Base-by-base conservation (phyloP, 2,888 invertebrate genomes). In the Emmelina monodactyla region DNA sequence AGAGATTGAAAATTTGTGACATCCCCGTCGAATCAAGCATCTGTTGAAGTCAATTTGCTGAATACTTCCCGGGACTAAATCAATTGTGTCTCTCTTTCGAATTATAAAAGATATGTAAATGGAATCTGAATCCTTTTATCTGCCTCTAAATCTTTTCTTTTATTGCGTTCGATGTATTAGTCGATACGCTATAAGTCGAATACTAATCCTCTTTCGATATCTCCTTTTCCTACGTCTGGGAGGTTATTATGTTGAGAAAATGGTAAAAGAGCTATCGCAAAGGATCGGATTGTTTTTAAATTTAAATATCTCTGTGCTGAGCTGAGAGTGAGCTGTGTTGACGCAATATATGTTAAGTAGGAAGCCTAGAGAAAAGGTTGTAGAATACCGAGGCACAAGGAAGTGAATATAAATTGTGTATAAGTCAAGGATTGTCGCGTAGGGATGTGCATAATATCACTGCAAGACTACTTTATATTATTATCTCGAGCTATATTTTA, bases 341-440 rank as follows among this genome's bases (percentile, higher is more conserved):
- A 55, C 53, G 51, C 47, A 55, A 50, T 47, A 44, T 53, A 55
- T 53, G 53, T 49, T 49, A 56, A 57, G 45, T 48, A 51, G 50
- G 52, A 53, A 52, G 58, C 52, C 49, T 55, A 56, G 56, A 57
- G 60, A 59, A 62, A 61, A 59, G 58, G 52, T 54, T 48, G 54
- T 14, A 53, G 53, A 55, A 55, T 52, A 53, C 47, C 50, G 51
- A 41, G 53, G 53, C 51, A 62, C 51, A 51, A 64, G 68, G 67
- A 71, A 70, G 65, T 61, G 69, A 68, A 71, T 71, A 67, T 67
- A 70, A 66, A 71, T 69, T 58, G 60, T 58, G 55, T 55, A 62
- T 65, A 68, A 66, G 59, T 64, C 66, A 68, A 64, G 68, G 61
- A 64, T 63, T 60, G 59, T 57, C 53, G 32, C 36, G 14, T 50